These are phyloP conservation scores for Phodopus roborovskii DNA, from an alignment of 2,113 vertebrate species.

Conservation along the genomic window DNA sequence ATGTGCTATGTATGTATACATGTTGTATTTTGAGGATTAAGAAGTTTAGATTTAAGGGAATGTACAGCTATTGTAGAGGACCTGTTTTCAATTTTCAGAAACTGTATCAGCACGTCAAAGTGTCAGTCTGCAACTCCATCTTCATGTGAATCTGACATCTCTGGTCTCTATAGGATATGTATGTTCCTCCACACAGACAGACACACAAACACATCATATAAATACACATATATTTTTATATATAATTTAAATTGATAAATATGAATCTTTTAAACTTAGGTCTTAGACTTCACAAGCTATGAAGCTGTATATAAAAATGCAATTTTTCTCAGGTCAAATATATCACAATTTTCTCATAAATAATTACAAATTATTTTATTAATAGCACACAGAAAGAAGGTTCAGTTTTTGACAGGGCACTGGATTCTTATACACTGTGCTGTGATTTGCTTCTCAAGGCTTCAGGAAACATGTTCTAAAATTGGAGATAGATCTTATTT, in stretches of 20 bases:
- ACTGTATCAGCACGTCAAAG: background rate
- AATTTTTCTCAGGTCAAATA: background rate
- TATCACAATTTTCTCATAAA: background rate
- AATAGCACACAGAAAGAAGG: background rate
- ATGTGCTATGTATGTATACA: background rate
- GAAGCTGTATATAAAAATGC: background rate
- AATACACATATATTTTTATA: background rate
- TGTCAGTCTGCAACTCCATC: background rate
- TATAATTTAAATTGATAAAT: background rate
- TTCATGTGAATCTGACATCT: too few species aligned
- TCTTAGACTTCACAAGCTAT: background rate
- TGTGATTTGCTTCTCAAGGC: background rate
- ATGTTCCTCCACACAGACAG: background rate
- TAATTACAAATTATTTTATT: background rate
- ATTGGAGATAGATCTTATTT: background rate
- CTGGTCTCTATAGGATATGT: background rate
- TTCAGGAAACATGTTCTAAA: background rate
- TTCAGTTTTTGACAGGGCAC: background rate
- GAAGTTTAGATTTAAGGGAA: background rate
- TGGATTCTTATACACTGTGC: background rate
- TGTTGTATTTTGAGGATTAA: background rate
- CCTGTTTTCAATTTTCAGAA: background rate
- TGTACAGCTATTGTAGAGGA: background rate
- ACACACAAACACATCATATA: background rate
- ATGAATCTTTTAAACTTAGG: background rate